Base-by-base conservation (phyloP, 2,113 vertebrate species). In the Tyrannus savana region DNA sequence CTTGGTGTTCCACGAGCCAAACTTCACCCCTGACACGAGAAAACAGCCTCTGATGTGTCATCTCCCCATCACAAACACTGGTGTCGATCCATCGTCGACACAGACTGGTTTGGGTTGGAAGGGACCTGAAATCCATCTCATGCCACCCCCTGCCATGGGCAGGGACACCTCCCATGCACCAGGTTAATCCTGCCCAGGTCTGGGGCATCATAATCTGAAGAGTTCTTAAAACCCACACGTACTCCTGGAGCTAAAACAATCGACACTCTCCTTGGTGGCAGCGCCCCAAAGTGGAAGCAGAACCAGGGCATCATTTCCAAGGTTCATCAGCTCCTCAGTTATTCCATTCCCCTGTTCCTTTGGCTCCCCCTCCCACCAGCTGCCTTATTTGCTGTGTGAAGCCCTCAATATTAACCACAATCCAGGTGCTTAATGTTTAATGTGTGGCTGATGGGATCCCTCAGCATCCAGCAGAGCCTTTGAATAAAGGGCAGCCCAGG, bases 381-480 rank as follows among this genome's bases (percentile, higher is more conserved):
- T 88, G 55, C 95, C 83, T 49, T 41, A 5, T 12, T 76, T 83
- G 79, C 92, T 66, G 58, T 15, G 76, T 64, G 87, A 59, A 92
- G 90, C 11, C 15, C 69, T 66, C 88, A 23, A 35, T 7, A 50
- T 52, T 23, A 87, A 62, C 49, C 88, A 52, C 77, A 76, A 88
- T 58, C 67, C 46, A 84, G 66, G 63, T 27, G 89, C 79, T 95
- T 92, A 89, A 47, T 87, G 66, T 94, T 92, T 84, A 89, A 93
- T 76, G 73, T 63, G 96, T 59, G 73, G 49, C 74, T 92, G 93
- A 89, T 82, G 69, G 67, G 83, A 91, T 39, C 67, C 95, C 79
- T 66, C 86, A 92, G 89, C 73, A 95, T 87, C 95, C 92, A 87
- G 95, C 87, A 95, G 82, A 67, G 93, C 90, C 71, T 55, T 35